A percentile compares a stretch with the other conserved stretches of the same genome.
phyloP scores from a whole-genome alignment of 2,113 vertebrate genomes.

The Phrynosoma blainvillii region DNA sequence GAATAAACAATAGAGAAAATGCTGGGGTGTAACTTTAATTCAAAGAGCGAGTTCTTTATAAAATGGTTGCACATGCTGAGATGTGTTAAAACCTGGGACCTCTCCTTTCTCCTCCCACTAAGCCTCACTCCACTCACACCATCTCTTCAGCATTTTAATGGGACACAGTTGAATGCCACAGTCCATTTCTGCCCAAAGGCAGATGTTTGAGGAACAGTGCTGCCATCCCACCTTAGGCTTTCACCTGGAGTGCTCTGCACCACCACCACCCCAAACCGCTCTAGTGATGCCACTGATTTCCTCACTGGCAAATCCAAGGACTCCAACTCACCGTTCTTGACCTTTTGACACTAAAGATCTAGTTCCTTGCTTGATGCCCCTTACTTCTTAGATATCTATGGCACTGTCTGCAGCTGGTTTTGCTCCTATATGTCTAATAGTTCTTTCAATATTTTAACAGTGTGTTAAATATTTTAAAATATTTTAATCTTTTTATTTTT shows the following conservation, averaged over 20 bases:
- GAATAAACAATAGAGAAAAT: background rate
- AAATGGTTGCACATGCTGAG: background rate
- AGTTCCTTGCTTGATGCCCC: background rate
- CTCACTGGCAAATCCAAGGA: background rate
- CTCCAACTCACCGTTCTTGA: background rate
- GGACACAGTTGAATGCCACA: too few species aligned
- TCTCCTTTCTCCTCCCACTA: too few species aligned
- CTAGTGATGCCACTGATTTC: background rate
- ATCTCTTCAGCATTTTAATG: too few species aligned
- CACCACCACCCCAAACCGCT: background rate
- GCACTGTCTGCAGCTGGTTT: background rate
- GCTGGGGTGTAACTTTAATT: background rate
- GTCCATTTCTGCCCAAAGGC: too few species aligned
- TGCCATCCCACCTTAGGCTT: background rate
- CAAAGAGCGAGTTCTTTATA: background rate
- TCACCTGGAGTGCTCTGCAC: background rate
- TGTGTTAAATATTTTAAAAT: too few species aligned
- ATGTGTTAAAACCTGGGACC: background rate
- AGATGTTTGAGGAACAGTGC: too few species aligned
- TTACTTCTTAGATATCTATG: background rate
- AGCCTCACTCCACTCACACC: too few species aligned
- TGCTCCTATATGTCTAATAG: background rate
- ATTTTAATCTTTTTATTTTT: too few species aligned
- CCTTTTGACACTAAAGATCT: background rate
- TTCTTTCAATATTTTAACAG: background rate